Evolutionary conservation across 2,888 invertebrate species (phyloP).

Genomic region (Schizotus pectinicornis): DNA sequence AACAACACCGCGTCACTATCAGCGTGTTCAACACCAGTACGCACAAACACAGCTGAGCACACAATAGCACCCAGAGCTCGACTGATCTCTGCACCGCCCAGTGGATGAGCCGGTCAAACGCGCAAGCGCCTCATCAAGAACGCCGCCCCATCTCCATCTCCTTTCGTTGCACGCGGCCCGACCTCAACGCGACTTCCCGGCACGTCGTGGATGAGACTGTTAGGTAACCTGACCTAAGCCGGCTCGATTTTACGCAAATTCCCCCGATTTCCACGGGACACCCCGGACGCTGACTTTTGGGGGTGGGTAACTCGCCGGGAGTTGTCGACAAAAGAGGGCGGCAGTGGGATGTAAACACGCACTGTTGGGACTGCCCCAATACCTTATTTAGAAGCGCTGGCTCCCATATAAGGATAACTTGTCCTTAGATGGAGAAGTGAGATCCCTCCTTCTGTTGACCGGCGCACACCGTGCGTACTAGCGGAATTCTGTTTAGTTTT

Average conservation of each 20-base stretch:
- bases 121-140: slow-evolving; percentile 29
- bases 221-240: slow-evolving; percentile 51
- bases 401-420: slow-evolving; percentile 83
- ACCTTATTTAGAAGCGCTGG: slow-evolving; percentile 83
- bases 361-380: slow-evolving; percentile 69
- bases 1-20: slow-evolving; percentile 35
- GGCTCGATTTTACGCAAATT: slow-evolving; percentile 29
- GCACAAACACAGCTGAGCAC: slow-evolving; percentile 56
- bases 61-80: slow-evolving; percentile 47
- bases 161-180: slow-evolving; percentile 33
- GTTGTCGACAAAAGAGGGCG: slow-evolving; percentile 34
- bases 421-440: slow-evolving; percentile 80
- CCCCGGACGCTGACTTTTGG: too few relatives aligned
- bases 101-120: slow-evolving; percentile 48
- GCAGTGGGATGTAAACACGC: slow-evolving; percentile 58
- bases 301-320: slow-evolving; percentile 55
- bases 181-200: slow-evolving; percentile 30
- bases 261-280: slow-evolving; percentile 6
- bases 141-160: slow-evolving; percentile 40
- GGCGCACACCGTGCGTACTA: slow-evolving; percentile 42
- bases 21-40: slow-evolving; percentile 35
- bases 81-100: slow-evolving; percentile 60
- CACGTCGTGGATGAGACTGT: slow-evolving; percentile 26
- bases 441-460: slow-evolving; percentile 69
- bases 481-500: slow-evolving; percentile 39